phyloP scores from a whole-genome alignment of 2,888 invertebrate species.

The Eupithecia vulgata region DNA sequence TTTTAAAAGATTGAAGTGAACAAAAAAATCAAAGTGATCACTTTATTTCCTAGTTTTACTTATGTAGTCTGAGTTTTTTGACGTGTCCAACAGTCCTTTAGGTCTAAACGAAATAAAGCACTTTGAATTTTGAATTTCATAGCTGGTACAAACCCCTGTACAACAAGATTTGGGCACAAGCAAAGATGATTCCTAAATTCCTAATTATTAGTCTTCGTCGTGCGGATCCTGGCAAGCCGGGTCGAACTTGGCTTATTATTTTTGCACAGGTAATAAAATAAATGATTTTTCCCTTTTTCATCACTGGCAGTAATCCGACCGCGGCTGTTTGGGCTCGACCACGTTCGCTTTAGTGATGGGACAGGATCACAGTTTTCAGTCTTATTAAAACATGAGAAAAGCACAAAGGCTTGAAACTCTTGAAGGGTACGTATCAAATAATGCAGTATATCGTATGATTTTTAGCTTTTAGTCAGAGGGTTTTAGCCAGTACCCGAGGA shows the following conservation, averaged over 20 bases:
- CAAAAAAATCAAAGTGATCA: too few species aligned
- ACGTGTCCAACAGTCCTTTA: too few species aligned
- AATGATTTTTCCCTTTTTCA: conserved; percentile 71
- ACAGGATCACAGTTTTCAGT: conserved; percentile 15
- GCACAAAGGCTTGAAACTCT: not conserved
- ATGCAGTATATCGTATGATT: too few species aligned
- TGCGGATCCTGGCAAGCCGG: conserved; percentile 51
- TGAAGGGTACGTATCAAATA: too few species aligned
- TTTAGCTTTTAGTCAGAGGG: too few species aligned
- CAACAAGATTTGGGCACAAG: not conserved
- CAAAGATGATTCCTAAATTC: conserved; percentile 22
- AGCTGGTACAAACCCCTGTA: not conserved
- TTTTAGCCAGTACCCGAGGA: too few species aligned
- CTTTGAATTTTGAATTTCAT: too few species aligned
- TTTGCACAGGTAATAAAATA: conserved; percentile 71
- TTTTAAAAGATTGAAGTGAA: too few species aligned
- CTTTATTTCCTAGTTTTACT: too few species aligned
- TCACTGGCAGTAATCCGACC: conserved; percentile 52
- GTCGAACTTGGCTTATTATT: conserved; percentile 63
- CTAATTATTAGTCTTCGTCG: conserved; percentile 55
- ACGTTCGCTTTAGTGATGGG: conserved; percentile 47
- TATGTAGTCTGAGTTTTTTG: too few species aligned
- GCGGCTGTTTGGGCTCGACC: conserved; percentile 45
- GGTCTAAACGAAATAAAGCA: too few species aligned
- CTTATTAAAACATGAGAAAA: conserved; percentile 19